Conservation (phyloP, 2,888 invertebrate genomes). For the Nemurella pictetii region DNA sequence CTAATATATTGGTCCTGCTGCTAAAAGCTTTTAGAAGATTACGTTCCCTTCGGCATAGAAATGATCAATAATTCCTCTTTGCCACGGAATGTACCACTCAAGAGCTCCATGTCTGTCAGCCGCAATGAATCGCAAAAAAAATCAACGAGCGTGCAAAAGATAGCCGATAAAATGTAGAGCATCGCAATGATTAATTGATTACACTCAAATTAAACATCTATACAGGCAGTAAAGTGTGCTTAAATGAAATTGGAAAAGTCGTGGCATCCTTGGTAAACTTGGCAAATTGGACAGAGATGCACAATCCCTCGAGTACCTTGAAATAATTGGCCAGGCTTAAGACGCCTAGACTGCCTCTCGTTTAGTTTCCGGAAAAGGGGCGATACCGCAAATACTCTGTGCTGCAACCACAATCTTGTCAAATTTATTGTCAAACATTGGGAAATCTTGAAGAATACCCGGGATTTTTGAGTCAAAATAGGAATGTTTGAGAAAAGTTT, state of each 20-base stretch:
- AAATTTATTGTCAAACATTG: too few species aligned
- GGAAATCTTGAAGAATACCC: too few species aligned
- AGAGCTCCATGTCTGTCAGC: neutral
- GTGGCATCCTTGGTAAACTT: neutral
- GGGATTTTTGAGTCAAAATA: too few species aligned
- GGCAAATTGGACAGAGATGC: neutral
- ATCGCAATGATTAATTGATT: neutral
- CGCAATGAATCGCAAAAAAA: neutral
- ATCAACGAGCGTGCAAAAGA: neutral
- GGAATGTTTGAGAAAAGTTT: too few species aligned
- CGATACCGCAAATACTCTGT: too few species aligned
- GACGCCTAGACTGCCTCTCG: too few species aligned
- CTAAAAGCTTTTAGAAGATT: neutral
- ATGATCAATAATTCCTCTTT: neutral
- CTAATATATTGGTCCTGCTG: neutral
- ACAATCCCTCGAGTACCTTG: neutral
- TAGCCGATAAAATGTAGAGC: neutral
- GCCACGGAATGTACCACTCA: neutral
- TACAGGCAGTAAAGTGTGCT: neutral
- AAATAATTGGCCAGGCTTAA: neutral
- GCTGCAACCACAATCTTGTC: too few species aligned
- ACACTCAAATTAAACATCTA: neutral
- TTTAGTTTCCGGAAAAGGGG: too few species aligned
- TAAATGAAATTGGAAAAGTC: neutral
- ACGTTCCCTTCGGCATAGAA: neutral